Base-by-base conservation (phyloP, 2,797 vertebrate genomes). In the Microhierax caerulescens region DNA sequence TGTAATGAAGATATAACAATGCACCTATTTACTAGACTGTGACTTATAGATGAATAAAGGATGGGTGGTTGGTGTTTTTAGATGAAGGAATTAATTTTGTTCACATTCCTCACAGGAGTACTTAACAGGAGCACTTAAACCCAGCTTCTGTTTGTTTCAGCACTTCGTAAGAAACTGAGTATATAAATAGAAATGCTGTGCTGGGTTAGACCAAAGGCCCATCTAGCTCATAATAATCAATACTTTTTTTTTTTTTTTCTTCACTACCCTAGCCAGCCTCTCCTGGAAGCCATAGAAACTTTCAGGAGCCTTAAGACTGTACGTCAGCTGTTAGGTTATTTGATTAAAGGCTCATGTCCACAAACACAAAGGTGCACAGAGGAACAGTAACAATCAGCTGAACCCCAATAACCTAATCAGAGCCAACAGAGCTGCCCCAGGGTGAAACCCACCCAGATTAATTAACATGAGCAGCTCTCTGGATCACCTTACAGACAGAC, bases 221-320 rank as follows among this genome's bases (percentile, higher is more conserved):
- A 0, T 23, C 54, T 5, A 24, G 8, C 4, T 78, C 36, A 7
- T 10, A 74, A 32, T 7, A 15, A 73, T 11, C 7, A 3, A 51
- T 4, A 25, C 0, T 10, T 63, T 90, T 63, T 64, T 20, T 27
- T 32, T 70, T 63, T 90, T 63, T 64, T 20, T 27, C 28, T 70
- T 59, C 45, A 6, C 8, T 15, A n/a, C 11, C 39, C 53, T 16
- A 68, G 28, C 11, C 37, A 87, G 54, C 25, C 45, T 41, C 61
- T 73, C 41, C 27, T 59, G 32, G 48, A 61, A 76, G 72, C 11
- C 59, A n/a, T 0, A 85, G n/a, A 69, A 74, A n/a, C 30, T 19
- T 56, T 23, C 32, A 90, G 61, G 36, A 93, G n/a, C 65, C 24
- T 22, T 10, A 70, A 43, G 4, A 39, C 9, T 5, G 0, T 0